A percentile compares a stretch with the other conserved stretches of the same genome.
Conservation (phyloP, 2,113 vertebrate genomes). For the Callaeas wilsoni region DNA sequence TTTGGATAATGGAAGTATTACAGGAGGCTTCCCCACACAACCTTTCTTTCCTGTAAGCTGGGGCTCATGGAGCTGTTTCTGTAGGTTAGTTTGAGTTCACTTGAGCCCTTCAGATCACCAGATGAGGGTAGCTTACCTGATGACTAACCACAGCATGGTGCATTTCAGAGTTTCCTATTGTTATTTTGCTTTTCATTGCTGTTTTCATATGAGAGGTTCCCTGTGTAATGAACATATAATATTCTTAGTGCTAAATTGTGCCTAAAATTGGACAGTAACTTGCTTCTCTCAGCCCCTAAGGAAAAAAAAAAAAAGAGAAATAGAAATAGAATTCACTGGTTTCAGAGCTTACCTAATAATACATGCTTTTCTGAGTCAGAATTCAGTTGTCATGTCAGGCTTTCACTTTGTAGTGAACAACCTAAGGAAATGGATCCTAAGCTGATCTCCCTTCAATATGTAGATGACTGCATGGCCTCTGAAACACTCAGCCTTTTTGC, state of each 20-base stretch:
- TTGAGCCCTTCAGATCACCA: background rate
- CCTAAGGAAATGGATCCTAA: background rate
- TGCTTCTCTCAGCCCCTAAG: accelerated
- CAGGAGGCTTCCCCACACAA: background rate
- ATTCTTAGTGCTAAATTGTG: background rate
- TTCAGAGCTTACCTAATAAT: background rate
- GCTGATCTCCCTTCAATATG: background rate
- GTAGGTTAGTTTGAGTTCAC: constrained; percentile 12
- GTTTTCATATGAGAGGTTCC: background rate
- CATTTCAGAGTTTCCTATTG: background rate
- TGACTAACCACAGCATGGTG: background rate
- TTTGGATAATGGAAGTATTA: constrained; percentile 39
- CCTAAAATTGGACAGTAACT: background rate
- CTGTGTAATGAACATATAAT: background rate
- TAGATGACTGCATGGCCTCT: background rate
- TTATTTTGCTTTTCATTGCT: background rate
- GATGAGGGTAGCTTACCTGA: background rate
- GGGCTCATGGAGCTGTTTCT: background rate
- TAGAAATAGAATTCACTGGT: background rate
- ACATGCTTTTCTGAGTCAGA: background rate
- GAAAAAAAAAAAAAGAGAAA: too few relatives aligned
- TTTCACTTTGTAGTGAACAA: background rate
- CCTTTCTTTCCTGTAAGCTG: background rate
- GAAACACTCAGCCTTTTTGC: background rate
- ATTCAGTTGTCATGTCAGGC: background rate